Base-by-base conservation (phyloP, 1,140 invertebrate genomes). In the Drosophila punjabiensis region DNA sequence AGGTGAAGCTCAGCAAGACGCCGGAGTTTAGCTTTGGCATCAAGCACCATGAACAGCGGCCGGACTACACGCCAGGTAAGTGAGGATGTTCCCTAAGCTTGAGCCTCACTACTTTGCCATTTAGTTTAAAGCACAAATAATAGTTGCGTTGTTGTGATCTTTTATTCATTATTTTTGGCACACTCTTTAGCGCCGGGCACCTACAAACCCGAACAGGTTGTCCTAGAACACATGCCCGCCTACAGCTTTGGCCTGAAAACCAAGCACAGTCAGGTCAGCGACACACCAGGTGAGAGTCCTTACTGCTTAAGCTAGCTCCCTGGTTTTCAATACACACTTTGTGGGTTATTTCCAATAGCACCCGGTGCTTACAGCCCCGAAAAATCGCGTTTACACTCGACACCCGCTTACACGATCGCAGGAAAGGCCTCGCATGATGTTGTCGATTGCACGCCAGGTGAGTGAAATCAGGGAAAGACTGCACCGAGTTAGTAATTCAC, bases 41-140 rank as follows among this genome's bases (percentile, higher is more conserved):
- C 43, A 96, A 95, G 93, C 92, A 95, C 0, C 95, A 95, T 79
- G 95, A 96, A 48, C 93, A 94, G 10, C 96, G 95, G 92, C 79
- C 93, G 5, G 96, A 97, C 84, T 94, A 95, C 50, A 97, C 96
- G 10, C 98, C 98, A 43, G 96, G 90, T 92, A 55, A 41, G 76
- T 94, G 93, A 33, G 24, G n/a, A 9, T n/a, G 24, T 24, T 24
- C 3, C 24, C 24, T 24, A 24, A 28, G 14, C 13, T 28, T 18
- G 3, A 7, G 6, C 9, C 2, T 45, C 1, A 9, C 9, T 3
- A 7, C 4, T 14, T 13, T 8, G 3, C 11, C 33, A 3, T 5
- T 4, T 2, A 35, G n/a, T 11, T 47, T n/a, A 14, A 5, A 24
- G n/a, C 18, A 20, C 37, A 14, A 45, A 24, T 28, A 37, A 13